Evolutionary conservation across 2,113 vertebrate species (phyloP).

Genomic region (Grammomys surdaster): DNA sequence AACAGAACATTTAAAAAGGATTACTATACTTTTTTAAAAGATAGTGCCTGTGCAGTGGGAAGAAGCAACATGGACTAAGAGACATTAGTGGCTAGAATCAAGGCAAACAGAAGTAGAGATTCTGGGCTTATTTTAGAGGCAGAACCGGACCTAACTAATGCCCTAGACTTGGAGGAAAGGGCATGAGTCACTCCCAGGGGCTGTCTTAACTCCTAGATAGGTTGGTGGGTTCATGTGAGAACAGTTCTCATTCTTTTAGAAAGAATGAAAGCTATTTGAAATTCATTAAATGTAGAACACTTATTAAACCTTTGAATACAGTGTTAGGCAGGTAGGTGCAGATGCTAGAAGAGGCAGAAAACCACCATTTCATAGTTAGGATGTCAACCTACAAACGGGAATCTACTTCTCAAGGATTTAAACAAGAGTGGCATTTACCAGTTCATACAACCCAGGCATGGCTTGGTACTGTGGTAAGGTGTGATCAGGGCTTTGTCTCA

Average conservation of each 20-base stretch:
- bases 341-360: slow-evolving; percentile 3
- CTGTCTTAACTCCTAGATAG: not conserved
- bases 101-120: slow-evolving; percentile 38
- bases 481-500: not conserved
- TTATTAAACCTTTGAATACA: not conserved
- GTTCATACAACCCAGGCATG: not conserved
- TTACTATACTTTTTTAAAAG: not conserved
- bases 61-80: not conserved
- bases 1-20: slow-evolving; percentile 5
- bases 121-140: slow-evolving; percentile 29
- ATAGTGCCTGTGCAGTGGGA: not conserved
- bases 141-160: slow-evolving; percentile 12
- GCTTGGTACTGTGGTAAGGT: not conserved
- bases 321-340: not conserved
- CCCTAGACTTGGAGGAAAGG: not conserved
- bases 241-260: not conserved
- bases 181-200: not conserved
- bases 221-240: not conserved
- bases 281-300: not conserved
- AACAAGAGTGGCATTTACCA: not conserved
- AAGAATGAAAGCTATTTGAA: not conserved
- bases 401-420: not conserved
- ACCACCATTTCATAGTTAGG: not conserved
- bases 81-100: not conserved
- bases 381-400: slow-evolving; percentile 16